Base-by-base conservation (phyloP, 2,888 invertebrate species). In the Orthonevra nobilis region DNA sequence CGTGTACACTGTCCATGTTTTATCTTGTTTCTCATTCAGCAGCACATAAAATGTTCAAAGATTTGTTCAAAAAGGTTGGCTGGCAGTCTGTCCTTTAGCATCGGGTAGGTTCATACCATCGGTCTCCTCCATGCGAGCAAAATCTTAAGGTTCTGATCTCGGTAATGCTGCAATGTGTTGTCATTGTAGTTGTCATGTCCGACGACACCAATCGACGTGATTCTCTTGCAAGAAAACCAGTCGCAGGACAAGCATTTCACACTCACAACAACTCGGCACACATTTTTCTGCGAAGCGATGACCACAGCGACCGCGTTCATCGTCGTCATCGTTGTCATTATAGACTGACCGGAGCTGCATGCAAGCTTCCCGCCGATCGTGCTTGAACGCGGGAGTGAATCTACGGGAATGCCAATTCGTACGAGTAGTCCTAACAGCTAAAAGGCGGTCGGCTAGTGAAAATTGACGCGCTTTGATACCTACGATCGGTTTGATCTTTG, bases 161-260 rank as follows among this genome's bases (percentile, higher is more conserved):
- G 40, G 34, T 42, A n/a, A n/a, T 48, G 48, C 28, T 63, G 66
- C 52, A 42, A 40, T 60, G 60, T 61, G 79, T 79, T 73, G 73
- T 81, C 79, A n/a, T n/a, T n/a, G n/a, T n/a, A n/a, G 81, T 74
- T 81, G 81, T 81, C 81, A 81, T 81, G 81, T 81, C 66, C 61
- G 63, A 74, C 68, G 81, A 81, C 81, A 81, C 81, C 81, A 81
- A 74, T 81, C 74, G 81, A 81, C 66, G 74, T 63, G 75, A 63
- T 50, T 69, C 70, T 48, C 46, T 66, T 66, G 15, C 34, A 17
- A 30, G 12, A 12, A 23, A 26, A 12, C 10, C 12, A 19, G n/a
- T 28, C 17, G 42, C 14, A 23, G 20, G 26, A 17, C 20, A 23
- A 15, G 19, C 28, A 20, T 12, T 42, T 40, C 46, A 34, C 56